These are phyloP conservation scores for Pseudopipra pipra DNA, from an alignment of 2,113 vertebrate species.

Conservation along the genomic window DNA sequence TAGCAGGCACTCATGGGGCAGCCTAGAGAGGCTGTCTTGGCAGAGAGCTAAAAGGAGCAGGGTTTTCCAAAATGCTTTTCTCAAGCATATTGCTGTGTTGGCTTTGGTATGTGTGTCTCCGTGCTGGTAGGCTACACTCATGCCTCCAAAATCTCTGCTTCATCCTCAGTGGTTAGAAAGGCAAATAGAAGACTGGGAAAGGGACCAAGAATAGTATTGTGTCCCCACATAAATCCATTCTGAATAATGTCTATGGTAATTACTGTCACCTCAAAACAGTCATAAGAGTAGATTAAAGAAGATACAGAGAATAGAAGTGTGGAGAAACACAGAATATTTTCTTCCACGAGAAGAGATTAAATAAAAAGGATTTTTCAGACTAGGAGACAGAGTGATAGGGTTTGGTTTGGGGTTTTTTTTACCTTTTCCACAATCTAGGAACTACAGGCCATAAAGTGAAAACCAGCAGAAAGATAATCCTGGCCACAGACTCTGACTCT, in stretches of 20 bases:
- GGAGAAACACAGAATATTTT: neutral
- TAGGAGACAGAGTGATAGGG: neutral
- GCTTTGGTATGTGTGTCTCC: neutral
- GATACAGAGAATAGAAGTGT: neutral
- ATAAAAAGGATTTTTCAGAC: neutral
- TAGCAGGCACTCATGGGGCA: neutral
- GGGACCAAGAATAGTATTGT: neutral
- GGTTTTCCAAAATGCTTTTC: neutral
- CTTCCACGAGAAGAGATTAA: neutral
- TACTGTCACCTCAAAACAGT: neutral
- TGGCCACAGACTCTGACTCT: neutral
- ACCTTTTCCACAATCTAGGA: neutral
- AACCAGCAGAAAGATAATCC: neutral
- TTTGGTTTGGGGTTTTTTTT: neutral
- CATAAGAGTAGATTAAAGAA: neutral
- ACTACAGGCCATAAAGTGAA: neutral
- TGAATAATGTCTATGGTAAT: neutral
- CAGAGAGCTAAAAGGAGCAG: neutral
- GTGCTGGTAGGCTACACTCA: neutral
- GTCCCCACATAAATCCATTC: neutral
- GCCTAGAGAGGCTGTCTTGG: neutral
- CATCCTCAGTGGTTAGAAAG: neutral
- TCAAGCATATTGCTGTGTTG: neutral
- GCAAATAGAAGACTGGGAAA: neutral
- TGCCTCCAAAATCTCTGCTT: neutral